Conservation (phyloP, 2,888 invertebrate species). For the Nebria salina region DNA sequence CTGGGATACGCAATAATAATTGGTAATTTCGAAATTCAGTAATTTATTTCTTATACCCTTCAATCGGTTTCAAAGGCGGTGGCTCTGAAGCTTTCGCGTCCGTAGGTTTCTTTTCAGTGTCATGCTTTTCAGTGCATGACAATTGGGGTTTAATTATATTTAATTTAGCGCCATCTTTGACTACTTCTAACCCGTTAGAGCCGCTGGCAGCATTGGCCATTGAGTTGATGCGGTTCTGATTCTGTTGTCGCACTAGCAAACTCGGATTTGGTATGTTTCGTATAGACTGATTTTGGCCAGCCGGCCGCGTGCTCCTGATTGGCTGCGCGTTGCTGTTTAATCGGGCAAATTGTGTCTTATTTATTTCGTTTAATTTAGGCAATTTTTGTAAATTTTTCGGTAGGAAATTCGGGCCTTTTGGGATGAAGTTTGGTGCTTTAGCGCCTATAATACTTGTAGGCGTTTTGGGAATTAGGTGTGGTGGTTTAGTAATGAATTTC, state of each 20-base stretch:
- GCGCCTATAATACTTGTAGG: not conserved
- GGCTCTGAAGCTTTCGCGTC: conserved; percentile 38
- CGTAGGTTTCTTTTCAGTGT: conserved; percentile 28
- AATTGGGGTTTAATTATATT: conserved; percentile 11
- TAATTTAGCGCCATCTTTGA: not conserved
- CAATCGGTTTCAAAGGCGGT: conserved; percentile 36
- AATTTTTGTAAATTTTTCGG: conserved; percentile 55
- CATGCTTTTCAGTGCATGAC: conserved; percentile 16
- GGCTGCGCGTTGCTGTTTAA: conserved; percentile 52
- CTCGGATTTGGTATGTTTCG: conserved; percentile 74
- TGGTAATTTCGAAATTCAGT: too few relatives aligned
- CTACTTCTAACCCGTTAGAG: not conserved
- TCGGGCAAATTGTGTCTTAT: conserved; percentile 57
- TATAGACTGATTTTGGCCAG: conserved; percentile 68
- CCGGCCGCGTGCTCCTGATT: conserved; percentile 56
- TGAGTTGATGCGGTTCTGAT: conserved; percentile 58
- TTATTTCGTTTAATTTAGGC: conserved; percentile 64
- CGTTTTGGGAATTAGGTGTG: not conserved
- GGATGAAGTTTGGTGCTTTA: conserved; percentile 21
- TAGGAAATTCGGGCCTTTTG: conserved; percentile 32
- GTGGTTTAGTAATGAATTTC: conserved; percentile 31
- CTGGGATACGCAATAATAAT: not conserved
- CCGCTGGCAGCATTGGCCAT: conserved; percentile 34
- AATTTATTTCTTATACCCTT: conserved; percentile 30
- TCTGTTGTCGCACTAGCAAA: conserved; percentile 67